Conservation (phyloP, 1,140 invertebrate species). For the Trichonephila clavipes region DNA sequence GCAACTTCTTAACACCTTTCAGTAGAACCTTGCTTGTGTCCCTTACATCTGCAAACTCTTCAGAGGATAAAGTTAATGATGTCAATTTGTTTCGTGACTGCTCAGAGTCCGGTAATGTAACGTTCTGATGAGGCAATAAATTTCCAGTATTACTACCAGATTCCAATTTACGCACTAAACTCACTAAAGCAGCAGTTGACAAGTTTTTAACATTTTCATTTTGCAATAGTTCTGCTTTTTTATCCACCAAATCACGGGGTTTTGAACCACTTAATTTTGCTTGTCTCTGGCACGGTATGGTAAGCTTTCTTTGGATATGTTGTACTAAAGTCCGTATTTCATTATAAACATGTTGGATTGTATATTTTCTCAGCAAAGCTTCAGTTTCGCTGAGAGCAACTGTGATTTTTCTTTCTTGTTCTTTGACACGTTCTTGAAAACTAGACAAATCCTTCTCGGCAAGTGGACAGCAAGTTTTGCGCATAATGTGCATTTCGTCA, state of each 20-base stretch:
- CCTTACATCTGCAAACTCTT: conserved; percentile 53
- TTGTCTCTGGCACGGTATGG: conserved; percentile 71
- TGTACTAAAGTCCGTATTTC: conserved; percentile 88
- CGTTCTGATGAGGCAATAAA: conserved; percentile 46
- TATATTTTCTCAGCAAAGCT: background rate
- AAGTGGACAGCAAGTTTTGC: background rate
- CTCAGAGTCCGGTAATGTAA: background rate
- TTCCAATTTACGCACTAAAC: conserved; percentile 83
- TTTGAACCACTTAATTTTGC: background rate
- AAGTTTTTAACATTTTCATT: conserved; percentile 82
- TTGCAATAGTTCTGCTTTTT: conserved; percentile 81
- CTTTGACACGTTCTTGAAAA: background rate
- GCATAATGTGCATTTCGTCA: background rate
- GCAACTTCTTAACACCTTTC: background rate
- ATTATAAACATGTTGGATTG: conserved; percentile 84
- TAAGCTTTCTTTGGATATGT: conserved; percentile 84
- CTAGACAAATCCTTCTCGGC: background rate
- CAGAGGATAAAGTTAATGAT: background rate
- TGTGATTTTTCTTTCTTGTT: background rate
- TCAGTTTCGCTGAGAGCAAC: conserved; percentile 10
- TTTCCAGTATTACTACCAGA: conserved; percentile 76
- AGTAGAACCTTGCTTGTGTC: conserved; percentile 16
- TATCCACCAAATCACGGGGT: conserved; percentile 72
- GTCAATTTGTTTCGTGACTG: background rate
- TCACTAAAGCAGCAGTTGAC: conserved; percentile 83